Conservation (phyloP, 2,113 vertebrate genomes). For the Nycticebus coucang region DNA sequence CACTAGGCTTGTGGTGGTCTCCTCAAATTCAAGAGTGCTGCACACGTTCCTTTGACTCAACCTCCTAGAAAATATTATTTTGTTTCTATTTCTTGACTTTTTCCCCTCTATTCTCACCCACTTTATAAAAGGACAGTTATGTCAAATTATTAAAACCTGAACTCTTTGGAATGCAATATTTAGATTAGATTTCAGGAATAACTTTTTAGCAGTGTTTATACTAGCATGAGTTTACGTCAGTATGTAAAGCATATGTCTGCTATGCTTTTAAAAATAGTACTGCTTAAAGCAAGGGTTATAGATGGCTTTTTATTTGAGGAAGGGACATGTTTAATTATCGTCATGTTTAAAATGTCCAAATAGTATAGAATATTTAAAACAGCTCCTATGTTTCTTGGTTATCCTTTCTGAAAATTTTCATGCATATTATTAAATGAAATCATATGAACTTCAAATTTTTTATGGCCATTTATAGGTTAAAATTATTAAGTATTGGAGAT, state of each 20-base stretch:
- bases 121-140: background rate
- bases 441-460: background rate
- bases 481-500: background rate
- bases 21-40: background rate
- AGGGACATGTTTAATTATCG: background rate
- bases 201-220: background rate
- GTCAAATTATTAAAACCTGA: slow-evolving; percentile 22
- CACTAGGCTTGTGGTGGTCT: background rate
- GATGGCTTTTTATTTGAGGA: background rate
- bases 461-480: background rate
- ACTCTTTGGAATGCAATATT: slow-evolving; percentile 3
- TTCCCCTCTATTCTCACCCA: background rate
- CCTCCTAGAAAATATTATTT: slow-evolving; percentile 24
- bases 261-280: background rate
- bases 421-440: slow-evolving; percentile 9
- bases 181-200: slow-evolving; percentile 4
- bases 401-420: background rate
- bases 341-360: background rate
- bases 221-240: background rate
- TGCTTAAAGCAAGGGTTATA: background rate
- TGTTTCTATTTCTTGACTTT: slow-evolving; percentile 33
- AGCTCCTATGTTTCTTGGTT: background rate
- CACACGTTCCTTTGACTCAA: background rate
- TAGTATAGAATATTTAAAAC: background rate
- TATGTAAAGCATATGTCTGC: background rate